Evolutionary conservation across 2,113 vertebrate species (phyloP).

Genomic region (Stigmatopora nigra): DNA sequence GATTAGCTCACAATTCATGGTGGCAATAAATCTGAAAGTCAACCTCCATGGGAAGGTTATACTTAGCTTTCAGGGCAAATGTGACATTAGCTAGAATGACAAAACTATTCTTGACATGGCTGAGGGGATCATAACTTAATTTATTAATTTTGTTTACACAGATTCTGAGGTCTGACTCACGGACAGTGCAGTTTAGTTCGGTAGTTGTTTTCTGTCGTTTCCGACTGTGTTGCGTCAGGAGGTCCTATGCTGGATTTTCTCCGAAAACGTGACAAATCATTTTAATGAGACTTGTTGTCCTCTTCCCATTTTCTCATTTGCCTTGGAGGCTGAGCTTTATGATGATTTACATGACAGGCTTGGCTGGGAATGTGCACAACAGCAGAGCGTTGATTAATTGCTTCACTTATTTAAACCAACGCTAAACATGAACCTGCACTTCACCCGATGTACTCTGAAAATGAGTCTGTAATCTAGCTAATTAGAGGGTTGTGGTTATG

Average conservation of each 20-base stretch:
- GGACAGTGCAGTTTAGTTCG: background rate
- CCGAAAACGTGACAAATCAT: slow-evolving; percentile 32
- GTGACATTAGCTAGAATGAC: slow-evolving; percentile 3
- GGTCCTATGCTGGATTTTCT: slow-evolving; percentile 4
- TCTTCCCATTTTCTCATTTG: slow-evolving; percentile 24
- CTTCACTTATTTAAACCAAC: slow-evolving; percentile 24
- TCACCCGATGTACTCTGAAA: background rate
- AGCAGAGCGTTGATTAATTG: slow-evolving; percentile 3
- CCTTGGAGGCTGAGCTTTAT: slow-evolving; percentile 43
- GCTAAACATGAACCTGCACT: slow-evolving; percentile 19
- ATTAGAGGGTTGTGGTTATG: slow-evolving; percentile 12
- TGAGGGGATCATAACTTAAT: slow-evolving; percentile 3
- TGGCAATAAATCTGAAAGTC: background rate
- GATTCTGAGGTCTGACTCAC: background rate
- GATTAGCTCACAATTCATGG: background rate
- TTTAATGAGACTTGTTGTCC: slow-evolving; percentile 45
- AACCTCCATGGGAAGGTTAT: slow-evolving; percentile 5
- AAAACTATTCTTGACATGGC: slow-evolving; percentile 10
- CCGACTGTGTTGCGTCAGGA: slow-evolving; percentile 1
- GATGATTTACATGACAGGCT: slow-evolving; percentile 40
- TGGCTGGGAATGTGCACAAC: slow-evolving; percentile 31
- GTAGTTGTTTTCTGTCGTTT: slow-evolving; percentile 4
- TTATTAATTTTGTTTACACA: background rate
- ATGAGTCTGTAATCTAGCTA: slow-evolving; percentile 19
- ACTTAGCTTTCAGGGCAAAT: slow-evolving; percentile 9